phyloP scores from a whole-genome alignment of 2,113 vertebrate species.

The Brachyistius frenatus region DNA sequence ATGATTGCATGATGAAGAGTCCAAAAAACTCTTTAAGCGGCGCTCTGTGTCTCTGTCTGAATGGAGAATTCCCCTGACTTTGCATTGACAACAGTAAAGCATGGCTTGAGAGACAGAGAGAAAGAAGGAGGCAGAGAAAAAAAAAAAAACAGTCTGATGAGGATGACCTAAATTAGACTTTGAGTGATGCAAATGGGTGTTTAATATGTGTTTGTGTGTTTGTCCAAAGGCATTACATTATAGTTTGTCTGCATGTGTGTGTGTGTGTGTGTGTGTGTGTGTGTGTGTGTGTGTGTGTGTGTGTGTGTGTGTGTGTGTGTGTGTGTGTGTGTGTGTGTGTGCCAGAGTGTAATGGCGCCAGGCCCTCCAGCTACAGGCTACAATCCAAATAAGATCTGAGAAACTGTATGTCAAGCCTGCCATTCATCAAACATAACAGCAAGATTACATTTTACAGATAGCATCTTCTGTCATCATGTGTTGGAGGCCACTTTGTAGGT shows the following conservation, averaged over 20 bases:
- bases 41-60: slow-evolving; percentile 1
- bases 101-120: not conserved
- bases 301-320: slow-evolving; percentile 7
- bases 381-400: slow-evolving; percentile 73
- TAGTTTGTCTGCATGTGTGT: slow-evolving; percentile 19
- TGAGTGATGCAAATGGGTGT: slow-evolving; percentile 55
- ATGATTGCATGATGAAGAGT: too few relatives aligned
- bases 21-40: too few relatives aligned
- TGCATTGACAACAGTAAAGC: not conserved
- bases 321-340: not conserved
- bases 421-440: slow-evolving; percentile 72
- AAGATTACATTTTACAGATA: slow-evolving; percentile 66
- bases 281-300: slow-evolving; percentile 13
- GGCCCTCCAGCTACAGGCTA: slow-evolving; percentile 61
- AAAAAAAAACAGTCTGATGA: slow-evolving; percentile 32
- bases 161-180: slow-evolving; percentile 62
- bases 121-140: not conserved
- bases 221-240: slow-evolving; percentile 42
- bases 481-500: slow-evolving; percentile 62
- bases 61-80: not conserved
- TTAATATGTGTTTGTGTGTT: slow-evolving; percentile 57
- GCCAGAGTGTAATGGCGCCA: slow-evolving; percentile 52
- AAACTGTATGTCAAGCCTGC: slow-evolving; percentile 68
- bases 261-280: slow-evolving; percentile 13
- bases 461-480: slow-evolving; percentile 69